Percentiles rank a stretch among this genome's conserved stretches.
Evolutionary conservation across 2,797 vertebrate genomes (phyloP).

Genomic region (Oreochromis mossambicus): DNA sequence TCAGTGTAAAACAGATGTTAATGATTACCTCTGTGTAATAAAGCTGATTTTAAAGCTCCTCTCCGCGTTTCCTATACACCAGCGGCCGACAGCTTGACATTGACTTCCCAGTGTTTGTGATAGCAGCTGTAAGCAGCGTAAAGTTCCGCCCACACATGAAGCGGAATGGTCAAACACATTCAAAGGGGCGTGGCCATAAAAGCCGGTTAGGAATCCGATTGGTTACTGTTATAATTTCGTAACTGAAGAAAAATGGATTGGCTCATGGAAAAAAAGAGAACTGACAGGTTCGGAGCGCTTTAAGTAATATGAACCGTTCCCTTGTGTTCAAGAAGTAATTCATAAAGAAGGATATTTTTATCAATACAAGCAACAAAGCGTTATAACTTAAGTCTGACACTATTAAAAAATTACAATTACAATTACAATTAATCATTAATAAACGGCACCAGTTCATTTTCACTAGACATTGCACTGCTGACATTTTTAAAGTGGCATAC

Average conservation of each 20-base stretch:
- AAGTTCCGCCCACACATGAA: background rate
- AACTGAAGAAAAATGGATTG: constrained; percentile 17
- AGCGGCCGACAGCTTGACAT: constrained; percentile 20
- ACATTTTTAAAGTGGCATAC: background rate
- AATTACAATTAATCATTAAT: background rate
- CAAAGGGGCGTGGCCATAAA: background rate
- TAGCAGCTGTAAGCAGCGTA: background rate
- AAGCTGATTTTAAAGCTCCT: background rate
- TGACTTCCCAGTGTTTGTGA: constrained; percentile 14
- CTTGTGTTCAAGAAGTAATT: background rate
- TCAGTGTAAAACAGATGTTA: background rate
- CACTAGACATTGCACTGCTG: background rate
- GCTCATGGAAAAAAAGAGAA: background rate
- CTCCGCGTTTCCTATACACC: background rate
- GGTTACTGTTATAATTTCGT: constrained; percentile 37
- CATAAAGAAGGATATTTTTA: no score
- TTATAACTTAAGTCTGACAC: background rate
- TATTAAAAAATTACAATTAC: background rate
- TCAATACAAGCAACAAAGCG: background rate
- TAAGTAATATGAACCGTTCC: background rate
- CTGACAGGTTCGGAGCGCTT: background rate
- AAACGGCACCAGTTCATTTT: background rate
- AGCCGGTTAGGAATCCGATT: constrained; percentile 48
- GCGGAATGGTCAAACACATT: constrained; percentile 21
- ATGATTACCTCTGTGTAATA: constrained; percentile 28